Evolutionary conservation across 2,888 invertebrate species (phyloP), one percentile per base, ranked within the genome.

Genomic region (Pristionchus japonicus): DNA sequence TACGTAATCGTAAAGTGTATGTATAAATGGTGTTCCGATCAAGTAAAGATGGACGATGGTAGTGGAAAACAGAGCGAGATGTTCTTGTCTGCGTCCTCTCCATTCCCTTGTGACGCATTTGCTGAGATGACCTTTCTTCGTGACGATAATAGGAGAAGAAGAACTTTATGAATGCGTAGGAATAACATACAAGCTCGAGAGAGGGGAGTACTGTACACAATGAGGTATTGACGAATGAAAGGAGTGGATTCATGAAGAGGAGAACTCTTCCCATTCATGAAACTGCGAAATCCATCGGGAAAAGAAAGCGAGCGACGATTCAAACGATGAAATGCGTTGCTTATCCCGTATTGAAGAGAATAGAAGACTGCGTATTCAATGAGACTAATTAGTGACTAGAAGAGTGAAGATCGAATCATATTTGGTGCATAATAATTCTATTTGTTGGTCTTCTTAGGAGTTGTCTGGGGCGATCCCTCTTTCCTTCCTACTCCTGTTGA

Each of bases 391-490:
- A 74, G 74, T 74, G 74, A 74, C 74, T 74, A 74, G 74, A 74
- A 15, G 17, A 17, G 27, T 43, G 23, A 15, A 27, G 31, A 17
- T 49, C n/a, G 47, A 82, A 47, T 82, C 82, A n/a, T 47, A 74
- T 31, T 40, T 37, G 82, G 31, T 9, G 20, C 52, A 17, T 20
- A 82, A 27, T 49, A 47, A 47, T 20, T 82, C 49, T 49, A 82
- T 49, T 82, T 82, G 23, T 47, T 82, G 2, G 84, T 61, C 84
- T 84, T 84, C 61, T 61, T 84, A 2, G 84, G 84, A 37, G 84
- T 84, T 37, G 84, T 84, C 20, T 84, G 84, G 7, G 84, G 84
- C 0, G 84, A 84, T 20, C 20, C 84, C 6, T 37, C 13, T 40
- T 84, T 84, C 11, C 37, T 11, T 61, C 37, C 37, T 15, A 84